Base-by-base conservation (phyloP, 2,888 invertebrate genomes). In the Apamea sordens region DNA sequence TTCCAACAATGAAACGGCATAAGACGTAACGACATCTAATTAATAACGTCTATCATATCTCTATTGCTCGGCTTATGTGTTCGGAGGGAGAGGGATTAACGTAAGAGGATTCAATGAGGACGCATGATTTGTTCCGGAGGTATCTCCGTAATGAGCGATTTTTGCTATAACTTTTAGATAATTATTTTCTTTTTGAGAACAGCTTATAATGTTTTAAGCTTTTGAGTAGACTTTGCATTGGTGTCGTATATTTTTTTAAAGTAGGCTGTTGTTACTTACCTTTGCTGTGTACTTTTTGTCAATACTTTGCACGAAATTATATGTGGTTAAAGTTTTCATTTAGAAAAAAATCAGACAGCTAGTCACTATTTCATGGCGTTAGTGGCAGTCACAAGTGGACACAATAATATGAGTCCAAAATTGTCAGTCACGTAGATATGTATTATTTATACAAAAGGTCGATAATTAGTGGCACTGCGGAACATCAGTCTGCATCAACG, bases 41-140 rank as follows among this genome's bases (percentile, higher is more conserved):
- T 96, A 97, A 97, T 97, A 96, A 96, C 95, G 94, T 95, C 95
- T 95, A 96, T 96, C 95, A 96, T 96, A 96, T 96, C 96, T 96
- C 95, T 93, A 96, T 96, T 95, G 95, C 95, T 92, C 91, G 94
- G 94, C 94, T 94, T 94, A 94, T 93, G 91, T 91, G 92, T 88
- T 85, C 88, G 69, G 88, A 90, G 91, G 92, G 91, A 88, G 89
- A 87, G 92, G 92, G 95, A 95, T 96, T 94, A 95, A 86, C 91
- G 92, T 95, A 96, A 96, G 96, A 95, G 96, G 96, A 96, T 96
- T 95, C 94, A 92, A 93, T 94, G 93, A 94, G 91, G 92, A 93
- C 93, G 94, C 95, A 94, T 94, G 96, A 96, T 96, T 96, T 95
- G 95, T 93, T 93, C 92, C 92, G 91, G 92, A 93, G 91, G 90